Evolutionary conservation across 1,140 invertebrate species (phyloP), one percentile per base, ranked within the genome.

Genomic region (Diabrotica virgifera): DNA sequence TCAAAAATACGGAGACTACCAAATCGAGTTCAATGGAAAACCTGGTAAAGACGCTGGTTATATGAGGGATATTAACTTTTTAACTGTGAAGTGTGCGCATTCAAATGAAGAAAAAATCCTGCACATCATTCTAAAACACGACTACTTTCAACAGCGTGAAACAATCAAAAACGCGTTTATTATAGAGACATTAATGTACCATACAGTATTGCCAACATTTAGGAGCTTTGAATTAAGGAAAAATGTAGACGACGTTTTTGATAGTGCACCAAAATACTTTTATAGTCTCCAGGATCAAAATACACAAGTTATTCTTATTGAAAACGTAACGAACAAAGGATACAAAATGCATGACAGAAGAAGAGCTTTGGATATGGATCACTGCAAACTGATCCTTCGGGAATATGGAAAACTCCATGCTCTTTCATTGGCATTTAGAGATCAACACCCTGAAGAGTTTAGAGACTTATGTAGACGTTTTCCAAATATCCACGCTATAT

Each of bases 341-440:
- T 86, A 78, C 68, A 50, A 56, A 6, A 74, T 86, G 65, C 72
- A 78, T 38, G 76, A 85, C 68, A 77, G 82, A 51, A 75, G 79
- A 8, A 65, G 72, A 8, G 70, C 80, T 6, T 64, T 86, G 5
- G 74, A 80, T 9, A 63, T 77, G 7, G 75, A 80, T 0, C 81
- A 84, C 66, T 72, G 82, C 7, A 74, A 67, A 12, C 52, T 81
- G 4, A 75, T 82, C 2, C 75, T 86, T 36, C 72, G 79, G 58
- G 78, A 76, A 13, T 79, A 85, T 66, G 85, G 78, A 5, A 80
- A 78, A 59, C 78, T 83, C 8, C 85, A 87, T 72, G 83, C 84
- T 0, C 58, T 82, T 0, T 82, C 82, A 0, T 79, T 82, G 64
- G 81, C 80, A 1, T 69, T 84, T 14, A 83, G 80, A 64, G 67